Percentiles rank a stretch among this genome's conserved stretches.
phyloP scores from a whole-genome alignment of 2,113 vertebrate species.

The Callaeas wilsoni region DNA sequence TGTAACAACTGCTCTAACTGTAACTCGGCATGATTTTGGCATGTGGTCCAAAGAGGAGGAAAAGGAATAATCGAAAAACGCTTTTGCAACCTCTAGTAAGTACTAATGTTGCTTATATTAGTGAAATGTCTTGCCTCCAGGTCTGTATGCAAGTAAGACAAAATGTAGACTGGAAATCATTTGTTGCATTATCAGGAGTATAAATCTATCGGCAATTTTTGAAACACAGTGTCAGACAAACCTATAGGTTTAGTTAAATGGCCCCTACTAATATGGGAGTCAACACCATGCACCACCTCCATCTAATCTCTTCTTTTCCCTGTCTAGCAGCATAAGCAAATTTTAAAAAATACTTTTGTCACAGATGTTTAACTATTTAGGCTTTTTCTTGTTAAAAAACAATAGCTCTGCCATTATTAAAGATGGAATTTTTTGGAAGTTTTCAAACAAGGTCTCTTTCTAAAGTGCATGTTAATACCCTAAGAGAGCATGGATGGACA shows the following conservation, averaged over 20 bases:
- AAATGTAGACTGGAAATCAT: background rate
- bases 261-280: background rate
- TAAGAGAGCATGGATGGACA: background rate
- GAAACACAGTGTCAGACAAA: background rate
- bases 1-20: background rate
- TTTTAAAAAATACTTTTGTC: background rate
- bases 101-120: background rate
- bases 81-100: background rate
- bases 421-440: background rate
- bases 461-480: background rate
- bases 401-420: background rate
- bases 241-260: background rate
- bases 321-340: background rate
- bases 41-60: background rate
- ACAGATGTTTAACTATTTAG: background rate
- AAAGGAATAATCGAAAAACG: background rate
- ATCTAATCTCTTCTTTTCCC: background rate
- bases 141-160: background rate
- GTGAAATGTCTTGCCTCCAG: background rate
- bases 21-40: background rate
- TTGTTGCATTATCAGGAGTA: background rate
- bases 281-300: background rate
- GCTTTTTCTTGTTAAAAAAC: background rate
- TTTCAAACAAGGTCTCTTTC: background rate
- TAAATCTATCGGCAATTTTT: background rate